Conservation (phyloP, 2,888 invertebrate species). For the Zeuzera pyrina region DNA sequence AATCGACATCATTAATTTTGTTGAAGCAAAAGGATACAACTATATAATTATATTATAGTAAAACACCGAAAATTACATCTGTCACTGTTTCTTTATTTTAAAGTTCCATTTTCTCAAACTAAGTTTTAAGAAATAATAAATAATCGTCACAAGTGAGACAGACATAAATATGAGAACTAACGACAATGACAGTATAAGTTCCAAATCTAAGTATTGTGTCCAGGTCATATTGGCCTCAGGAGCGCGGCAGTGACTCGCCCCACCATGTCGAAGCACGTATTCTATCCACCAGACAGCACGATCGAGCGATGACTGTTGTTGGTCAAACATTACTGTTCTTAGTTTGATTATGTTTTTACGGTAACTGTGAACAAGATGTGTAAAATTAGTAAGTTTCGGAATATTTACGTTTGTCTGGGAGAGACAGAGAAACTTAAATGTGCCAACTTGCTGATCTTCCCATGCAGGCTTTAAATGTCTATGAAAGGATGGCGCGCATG, state of each 20-base stretch:
- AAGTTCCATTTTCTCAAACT: too few species aligned
- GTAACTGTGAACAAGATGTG: conserved; percentile 19
- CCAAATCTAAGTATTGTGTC: conserved; percentile 21
- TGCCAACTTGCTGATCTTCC: too few species aligned
- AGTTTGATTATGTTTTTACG: conserved; percentile 4
- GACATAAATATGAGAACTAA: background rate
- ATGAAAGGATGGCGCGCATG: too few species aligned
- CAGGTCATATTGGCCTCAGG: conserved; percentile 23
- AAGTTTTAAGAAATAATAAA: background rate
- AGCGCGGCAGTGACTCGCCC: conserved; percentile 23
- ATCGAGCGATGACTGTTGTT: conserved; percentile 16
- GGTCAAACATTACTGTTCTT: conserved; percentile 1
- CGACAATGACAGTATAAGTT: conserved; percentile 14
- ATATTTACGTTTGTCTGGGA: too few species aligned
- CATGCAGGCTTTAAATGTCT: too few species aligned
- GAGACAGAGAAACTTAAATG: too few species aligned
- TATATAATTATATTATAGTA: too few species aligned
- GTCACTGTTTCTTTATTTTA: too few species aligned
- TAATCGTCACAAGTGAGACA: background rate
- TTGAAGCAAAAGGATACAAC: too few species aligned
- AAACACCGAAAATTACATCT: too few species aligned
- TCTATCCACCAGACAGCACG: conserved; percentile 35
- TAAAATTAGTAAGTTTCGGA: too few species aligned
- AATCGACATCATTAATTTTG: too few species aligned
- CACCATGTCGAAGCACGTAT: conserved; percentile 26